A percentile compares a stretch with the other conserved stretches of the same genome.
Evolutionary conservation across 30 jellyfish, hydroid and myxozoan species (phyloP).

Genomic region (Cassiopea xamachana): DNA sequence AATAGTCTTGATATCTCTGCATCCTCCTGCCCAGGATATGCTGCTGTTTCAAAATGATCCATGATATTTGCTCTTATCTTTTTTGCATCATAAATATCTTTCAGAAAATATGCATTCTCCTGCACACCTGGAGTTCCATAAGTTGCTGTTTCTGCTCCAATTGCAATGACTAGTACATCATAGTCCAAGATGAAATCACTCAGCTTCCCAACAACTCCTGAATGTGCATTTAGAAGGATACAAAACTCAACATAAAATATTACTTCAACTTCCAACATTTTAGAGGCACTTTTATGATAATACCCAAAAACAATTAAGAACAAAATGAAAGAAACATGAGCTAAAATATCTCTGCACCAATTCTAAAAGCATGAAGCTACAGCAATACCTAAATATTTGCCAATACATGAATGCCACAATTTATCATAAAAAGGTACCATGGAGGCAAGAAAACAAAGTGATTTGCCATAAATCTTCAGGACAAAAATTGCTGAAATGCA

Average conservation of each 20-base stretch:
- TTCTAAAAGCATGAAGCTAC: too few species aligned
- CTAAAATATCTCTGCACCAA: too few species aligned
- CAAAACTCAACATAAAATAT: not conserved
- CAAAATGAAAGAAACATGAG: too few species aligned
- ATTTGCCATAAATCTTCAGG: too few species aligned
- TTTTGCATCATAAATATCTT: slow-evolving; percentile 81
- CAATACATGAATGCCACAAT: too few species aligned
- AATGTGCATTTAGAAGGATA: not conserved
- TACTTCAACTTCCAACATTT: not conserved
- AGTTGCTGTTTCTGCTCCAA: slow-evolving; percentile 95
- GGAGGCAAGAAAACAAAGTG: too few species aligned
- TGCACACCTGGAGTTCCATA: slow-evolving; percentile 72
- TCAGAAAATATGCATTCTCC: slow-evolving; percentile 80
- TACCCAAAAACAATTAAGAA: too few species aligned
- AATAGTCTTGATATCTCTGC: slow-evolving; percentile 80
- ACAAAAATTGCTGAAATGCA: too few species aligned
- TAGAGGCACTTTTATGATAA: too few species aligned
- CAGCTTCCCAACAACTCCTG: slow-evolving; percentile 73
- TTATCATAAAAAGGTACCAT: too few species aligned
- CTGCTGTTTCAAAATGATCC: slow-evolving; percentile 94
- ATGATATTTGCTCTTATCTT: slow-evolving; percentile 79
- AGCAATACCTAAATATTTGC: too few species aligned
- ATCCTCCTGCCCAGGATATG: slow-evolving; percentile 87
- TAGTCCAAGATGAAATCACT: slow-evolving; percentile 61
- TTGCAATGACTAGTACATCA: slow-evolving; percentile 78